phyloP scores from a whole-genome alignment of 2,113 vertebrate species.

The Petroica traversi region DNA sequence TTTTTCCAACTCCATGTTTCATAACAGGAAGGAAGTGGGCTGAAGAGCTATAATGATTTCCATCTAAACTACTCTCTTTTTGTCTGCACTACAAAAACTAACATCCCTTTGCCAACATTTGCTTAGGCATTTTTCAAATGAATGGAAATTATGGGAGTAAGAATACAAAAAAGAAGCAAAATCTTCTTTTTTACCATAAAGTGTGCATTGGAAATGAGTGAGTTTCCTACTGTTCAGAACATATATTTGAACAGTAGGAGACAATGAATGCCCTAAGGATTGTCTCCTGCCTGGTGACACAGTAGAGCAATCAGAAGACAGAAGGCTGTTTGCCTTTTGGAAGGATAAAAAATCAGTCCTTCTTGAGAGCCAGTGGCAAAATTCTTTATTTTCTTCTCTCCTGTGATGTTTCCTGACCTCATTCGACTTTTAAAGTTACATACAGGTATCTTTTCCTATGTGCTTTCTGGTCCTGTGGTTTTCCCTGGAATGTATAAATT shows the following conservation, averaged over 20 bases:
- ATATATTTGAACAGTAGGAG: constrained; percentile 42
- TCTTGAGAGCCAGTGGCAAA: background rate
- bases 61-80: constrained; percentile 31
- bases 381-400: constrained; percentile 26
- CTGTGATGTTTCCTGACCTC: constrained; percentile 4
- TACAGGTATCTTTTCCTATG: background rate
- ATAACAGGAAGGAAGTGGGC: constrained; percentile 31
- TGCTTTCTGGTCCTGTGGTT: background rate
- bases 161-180: constrained; percentile 57
- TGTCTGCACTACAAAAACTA: constrained; percentile 35
- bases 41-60: constrained; percentile 34
- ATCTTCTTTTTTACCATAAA: constrained; percentile 48
- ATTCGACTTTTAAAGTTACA: background rate
- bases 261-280: constrained; percentile 41
- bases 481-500: background rate
- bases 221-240: constrained; percentile 51
- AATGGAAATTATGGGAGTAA: constrained; percentile 23
- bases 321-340: constrained; percentile 19
- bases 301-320: constrained; percentile 51
- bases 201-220: background rate
- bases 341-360: background rate
- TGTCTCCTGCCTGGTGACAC: constrained; percentile 9
- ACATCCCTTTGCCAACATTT: constrained; percentile 35
- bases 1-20: background rate
- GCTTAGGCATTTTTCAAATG: constrained; percentile 54